Evolutionary conservation across 30 jellyfish, hydroid and myxozoan genomes (phyloP), one percentile per base, ranked within the genome.

Genomic region (Chironex yamaguchii): DNA sequence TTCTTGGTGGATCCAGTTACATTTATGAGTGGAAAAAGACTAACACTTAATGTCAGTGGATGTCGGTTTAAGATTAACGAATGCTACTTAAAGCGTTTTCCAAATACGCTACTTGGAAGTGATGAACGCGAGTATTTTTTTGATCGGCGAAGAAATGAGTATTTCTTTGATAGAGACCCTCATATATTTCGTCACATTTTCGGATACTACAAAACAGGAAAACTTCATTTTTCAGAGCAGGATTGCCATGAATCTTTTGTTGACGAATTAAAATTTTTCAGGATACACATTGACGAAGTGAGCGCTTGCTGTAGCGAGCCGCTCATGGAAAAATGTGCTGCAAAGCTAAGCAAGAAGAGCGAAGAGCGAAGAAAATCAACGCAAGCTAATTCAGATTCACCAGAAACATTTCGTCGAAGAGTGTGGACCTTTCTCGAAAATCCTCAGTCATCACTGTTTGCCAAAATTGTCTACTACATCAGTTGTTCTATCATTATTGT

Each of bases 121-220:
- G 52, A 71, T 1, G 96, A 82, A 14, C 53, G 91, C 29, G 90
- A 80, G 34, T 77, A 34, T 25, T 94, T 52, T 65, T 94, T 70
- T 77, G 99, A 94, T 50, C 71, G 69, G 49, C 63, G 54, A 20
- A 93, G 90, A 42, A 76, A 89, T 21, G 99, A 94, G 33, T 94
- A 82, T 76, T 94, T 94, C 89, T 94, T 94, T 67, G 99, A 94
- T 67, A 90, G 99, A 49, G 99, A 94, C 70, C 99, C 99, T 14
- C 85, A 74, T 63, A 88, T 94, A 33, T 94, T 94, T 36, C 87
- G 97, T 4, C 96, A 89, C 71, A 88, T 94, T 35, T 87, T 84
- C 92, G 89, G 80, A 54, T 94, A 82, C 86, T 94, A 94, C 75
- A 94, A 94, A 67, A 89, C 97, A 9, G 97, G 97, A 25, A 88